These are phyloP conservation scores for Spisula subtruncata DNA, from an alignment of 2,888 invertebrate genomes.

Conservation along the genomic window DNA sequence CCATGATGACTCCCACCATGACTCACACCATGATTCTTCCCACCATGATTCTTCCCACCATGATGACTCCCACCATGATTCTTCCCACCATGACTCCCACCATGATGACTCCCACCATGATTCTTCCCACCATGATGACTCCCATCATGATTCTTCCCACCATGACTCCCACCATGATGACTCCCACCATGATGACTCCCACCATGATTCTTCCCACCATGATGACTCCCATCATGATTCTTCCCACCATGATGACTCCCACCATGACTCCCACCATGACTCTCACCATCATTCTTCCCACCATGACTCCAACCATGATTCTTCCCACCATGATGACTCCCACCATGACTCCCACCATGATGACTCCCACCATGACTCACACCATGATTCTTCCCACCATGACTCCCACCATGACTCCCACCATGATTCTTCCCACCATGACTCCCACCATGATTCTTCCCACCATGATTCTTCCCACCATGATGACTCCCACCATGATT, in stretches of 20 bases:
- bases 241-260: not conserved
- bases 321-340: not conserved
- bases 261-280: not conserved
- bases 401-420: not conserved
- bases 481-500: not conserved
- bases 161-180: not conserved
- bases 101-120: conserved; percentile 7
- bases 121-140: not conserved
- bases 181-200: not conserved
- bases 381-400: not conserved
- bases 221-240: not conserved
- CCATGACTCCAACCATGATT: not conserved
- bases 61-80: not conserved
- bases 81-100: not conserved
- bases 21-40: not conserved
- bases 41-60: not conserved
- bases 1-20: not conserved
- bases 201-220: not conserved
- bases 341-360: conserved; percentile 30
- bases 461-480: not conserved
- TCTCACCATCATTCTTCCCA: not conserved
- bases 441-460: not conserved
- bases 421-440: not conserved
- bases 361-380: not conserved
- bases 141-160: not conserved